phyloP scores from a whole-genome alignment of 2,797 vertebrate species.

The Eutrigla gurnardus region DNA sequence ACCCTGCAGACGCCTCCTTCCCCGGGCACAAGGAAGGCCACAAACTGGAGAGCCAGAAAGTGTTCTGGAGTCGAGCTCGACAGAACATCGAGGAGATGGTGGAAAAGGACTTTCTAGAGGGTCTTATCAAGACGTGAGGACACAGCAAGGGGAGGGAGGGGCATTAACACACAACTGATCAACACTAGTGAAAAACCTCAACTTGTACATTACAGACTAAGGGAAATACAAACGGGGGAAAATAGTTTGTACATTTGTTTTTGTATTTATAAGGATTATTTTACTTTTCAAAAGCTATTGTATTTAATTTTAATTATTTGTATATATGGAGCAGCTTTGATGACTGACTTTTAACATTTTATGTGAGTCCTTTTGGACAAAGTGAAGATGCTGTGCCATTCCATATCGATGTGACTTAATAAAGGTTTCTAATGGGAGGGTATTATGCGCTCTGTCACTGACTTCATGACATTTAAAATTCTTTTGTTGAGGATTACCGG shows the following conservation, averaged over 20 bases:
- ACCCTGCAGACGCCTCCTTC: slow-evolving; percentile 85
- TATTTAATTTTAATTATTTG: slow-evolving; percentile 97
- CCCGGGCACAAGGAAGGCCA: slow-evolving; percentile 87
- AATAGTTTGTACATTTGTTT: slow-evolving; percentile 87
- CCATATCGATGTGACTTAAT: slow-evolving; percentile 87
- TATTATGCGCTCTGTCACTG: slow-evolving; percentile 5
- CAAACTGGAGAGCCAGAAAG: slow-evolving; percentile 95
- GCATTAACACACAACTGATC: slow-evolving; percentile 59
- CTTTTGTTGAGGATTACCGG: not conserved
- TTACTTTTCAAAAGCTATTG: slow-evolving; percentile 85
- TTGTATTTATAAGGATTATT: slow-evolving; percentile 88
- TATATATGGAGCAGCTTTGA: slow-evolving; percentile 92
- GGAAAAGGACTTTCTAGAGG: slow-evolving; percentile 98
- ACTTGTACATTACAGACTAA: slow-evolving; percentile 73
- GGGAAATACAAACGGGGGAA: slow-evolving; percentile 45
- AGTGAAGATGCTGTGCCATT: slow-evolving; percentile 84
- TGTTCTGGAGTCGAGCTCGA: slow-evolving; percentile 93
- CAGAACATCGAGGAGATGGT: slow-evolving; percentile 99
- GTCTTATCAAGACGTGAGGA: slow-evolving; percentile 93
- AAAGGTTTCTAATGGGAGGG: slow-evolving; percentile 75
- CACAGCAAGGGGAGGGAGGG: slow-evolving; percentile 11
- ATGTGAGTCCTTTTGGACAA: slow-evolving; percentile 82
- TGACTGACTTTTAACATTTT: slow-evolving; percentile 88
- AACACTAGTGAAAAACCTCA: slow-evolving; percentile 83
- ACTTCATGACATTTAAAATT: slow-evolving; percentile 16